Evolutionary conservation across 2,888 invertebrate species (phyloP).

Genomic region (Drosophila macrospina): DNA sequence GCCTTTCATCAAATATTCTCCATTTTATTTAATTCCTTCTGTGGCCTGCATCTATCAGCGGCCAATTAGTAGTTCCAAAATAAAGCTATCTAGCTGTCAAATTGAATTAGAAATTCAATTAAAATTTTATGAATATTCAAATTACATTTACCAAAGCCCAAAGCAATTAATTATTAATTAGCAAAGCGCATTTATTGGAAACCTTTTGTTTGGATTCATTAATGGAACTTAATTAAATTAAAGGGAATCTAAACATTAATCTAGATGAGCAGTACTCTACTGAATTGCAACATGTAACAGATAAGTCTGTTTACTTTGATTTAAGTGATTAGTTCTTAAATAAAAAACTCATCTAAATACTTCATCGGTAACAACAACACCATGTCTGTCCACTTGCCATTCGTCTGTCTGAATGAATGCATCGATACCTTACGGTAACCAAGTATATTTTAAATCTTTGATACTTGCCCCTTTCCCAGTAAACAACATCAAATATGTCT

Average conservation of each 20-base stretch:
- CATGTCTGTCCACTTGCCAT: too few species aligned
- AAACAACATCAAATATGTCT: too few species aligned
- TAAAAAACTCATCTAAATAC: too few species aligned
- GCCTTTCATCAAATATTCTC: background rate
- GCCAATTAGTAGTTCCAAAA: slow-evolving; percentile 6
- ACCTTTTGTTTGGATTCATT: background rate
- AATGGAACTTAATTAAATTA: slow-evolving; percentile 9
- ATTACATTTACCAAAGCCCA: background rate
- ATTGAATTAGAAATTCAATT: slow-evolving; percentile 23
- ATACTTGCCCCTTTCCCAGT: too few species aligned
- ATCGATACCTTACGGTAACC: too few species aligned
- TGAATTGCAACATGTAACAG: too few species aligned
- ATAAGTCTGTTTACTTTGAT: too few species aligned
- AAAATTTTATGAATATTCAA: slow-evolving; percentile 20
- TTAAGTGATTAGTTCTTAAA: too few species aligned
- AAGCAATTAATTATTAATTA: slow-evolving; percentile 18
- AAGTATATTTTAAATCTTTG: too few species aligned
- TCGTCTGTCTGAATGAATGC: too few species aligned
- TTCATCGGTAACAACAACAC: too few species aligned
- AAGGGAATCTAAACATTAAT: slow-evolving; percentile 5
- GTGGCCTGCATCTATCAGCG: background rate
- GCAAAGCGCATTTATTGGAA: background rate
- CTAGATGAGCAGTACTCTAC: too few species aligned
- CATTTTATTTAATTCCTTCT: background rate
- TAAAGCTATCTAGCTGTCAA: slow-evolving; percentile 16